These are phyloP conservation scores for Deroptyus accipitrinus DNA, from an alignment of 2,113 vertebrate species.

Conservation along the genomic window DNA sequence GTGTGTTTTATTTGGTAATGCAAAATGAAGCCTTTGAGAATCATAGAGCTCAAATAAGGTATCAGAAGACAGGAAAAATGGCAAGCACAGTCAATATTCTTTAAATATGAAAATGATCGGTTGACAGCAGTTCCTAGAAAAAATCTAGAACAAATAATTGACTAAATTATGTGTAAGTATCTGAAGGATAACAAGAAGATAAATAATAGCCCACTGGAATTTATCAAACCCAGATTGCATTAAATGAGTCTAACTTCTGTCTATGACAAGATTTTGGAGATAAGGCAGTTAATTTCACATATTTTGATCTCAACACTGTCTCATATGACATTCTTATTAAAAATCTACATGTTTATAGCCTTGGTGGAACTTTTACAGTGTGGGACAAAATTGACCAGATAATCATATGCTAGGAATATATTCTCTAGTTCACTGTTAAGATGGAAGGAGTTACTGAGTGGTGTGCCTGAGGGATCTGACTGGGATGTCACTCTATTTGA, in stretches of 20 bases:
- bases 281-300: background rate
- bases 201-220: background rate
- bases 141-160: background rate
- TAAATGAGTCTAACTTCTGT: background rate
- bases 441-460: background rate
- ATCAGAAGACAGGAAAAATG: background rate
- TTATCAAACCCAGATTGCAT: background rate
- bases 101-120: background rate
- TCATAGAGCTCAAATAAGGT: background rate
- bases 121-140: background rate
- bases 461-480: background rate
- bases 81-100: background rate
- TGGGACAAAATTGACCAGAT: background rate
- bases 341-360: background rate
- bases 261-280: background rate
- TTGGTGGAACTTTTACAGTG: background rate
- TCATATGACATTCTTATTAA: background rate
- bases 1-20: background rate
- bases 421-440: background rate
- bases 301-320: background rate
- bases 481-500: background rate
- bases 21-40: background rate
- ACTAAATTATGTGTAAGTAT: background rate
- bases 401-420: background rate
- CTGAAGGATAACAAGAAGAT: background rate